phyloP scores from a whole-genome alignment of 2,113 vertebrate genomes.

The Vulpes lagopus region DNA sequence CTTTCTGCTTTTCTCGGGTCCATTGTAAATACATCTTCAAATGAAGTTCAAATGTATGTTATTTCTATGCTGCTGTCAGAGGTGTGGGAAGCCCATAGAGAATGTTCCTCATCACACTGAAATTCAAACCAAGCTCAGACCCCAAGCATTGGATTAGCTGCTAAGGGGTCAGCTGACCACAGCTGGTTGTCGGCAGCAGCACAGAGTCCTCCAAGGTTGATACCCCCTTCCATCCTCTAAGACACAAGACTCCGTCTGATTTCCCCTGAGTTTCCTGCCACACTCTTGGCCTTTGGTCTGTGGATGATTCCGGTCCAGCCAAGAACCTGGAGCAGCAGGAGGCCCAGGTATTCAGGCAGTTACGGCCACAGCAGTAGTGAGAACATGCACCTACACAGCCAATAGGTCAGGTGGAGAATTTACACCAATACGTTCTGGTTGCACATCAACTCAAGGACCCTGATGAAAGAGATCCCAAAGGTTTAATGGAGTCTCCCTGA shows the following conservation, averaged over 20 bases:
- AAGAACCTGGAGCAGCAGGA: background rate
- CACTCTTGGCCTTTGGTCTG: background rate
- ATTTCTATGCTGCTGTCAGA: background rate
- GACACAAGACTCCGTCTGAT: background rate
- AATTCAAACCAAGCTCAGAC: background rate
- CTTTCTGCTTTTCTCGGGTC: background rate
- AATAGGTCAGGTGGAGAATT: background rate
- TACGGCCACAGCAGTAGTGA: background rate
- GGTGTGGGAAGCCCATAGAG: background rate
- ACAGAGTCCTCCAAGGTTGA: background rate
- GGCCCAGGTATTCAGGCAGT: no score
- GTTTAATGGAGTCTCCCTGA: background rate
- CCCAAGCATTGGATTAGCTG: background rate
- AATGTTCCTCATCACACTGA: background rate
- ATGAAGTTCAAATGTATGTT: background rate
- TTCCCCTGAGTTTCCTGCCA: background rate
- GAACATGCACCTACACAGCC: rapidly evolving
- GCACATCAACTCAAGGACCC: background rate
- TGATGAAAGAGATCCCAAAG: background rate
- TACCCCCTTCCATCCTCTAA: background rate
- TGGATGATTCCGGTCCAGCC: background rate
- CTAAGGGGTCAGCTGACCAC: background rate
- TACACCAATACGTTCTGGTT: background rate
- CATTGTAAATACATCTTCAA: background rate
- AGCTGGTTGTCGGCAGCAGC: background rate